Evolutionary conservation across 2,113 vertebrate species (phyloP).

Genomic region (Crotalus helleri): DNA sequence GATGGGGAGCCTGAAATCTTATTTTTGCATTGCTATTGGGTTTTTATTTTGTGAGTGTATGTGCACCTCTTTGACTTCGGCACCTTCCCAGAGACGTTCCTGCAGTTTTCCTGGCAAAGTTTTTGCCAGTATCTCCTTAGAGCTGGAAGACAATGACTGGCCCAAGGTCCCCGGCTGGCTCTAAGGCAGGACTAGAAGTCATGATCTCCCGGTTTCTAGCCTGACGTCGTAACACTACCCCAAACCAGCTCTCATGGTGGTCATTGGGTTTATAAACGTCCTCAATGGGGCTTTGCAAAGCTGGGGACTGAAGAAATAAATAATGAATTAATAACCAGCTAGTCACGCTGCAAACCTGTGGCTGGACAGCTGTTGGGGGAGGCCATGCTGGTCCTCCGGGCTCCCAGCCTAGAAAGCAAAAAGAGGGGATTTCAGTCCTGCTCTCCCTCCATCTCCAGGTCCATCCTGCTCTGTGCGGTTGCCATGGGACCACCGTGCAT

Average conservation of each 20-base stretch:
- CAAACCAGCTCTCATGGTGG: neutral
- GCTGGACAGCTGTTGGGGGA: neutral
- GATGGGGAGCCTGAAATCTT: neutral
- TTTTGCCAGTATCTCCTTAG: neutral
- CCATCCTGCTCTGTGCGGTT: neutral
- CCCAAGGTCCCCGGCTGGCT: neutral
- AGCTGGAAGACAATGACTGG: neutral
- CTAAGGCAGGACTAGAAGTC: neutral
- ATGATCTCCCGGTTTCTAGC: neutral
- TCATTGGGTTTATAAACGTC: neutral
- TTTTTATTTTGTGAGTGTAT: neutral
- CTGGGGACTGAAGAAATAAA: neutral
- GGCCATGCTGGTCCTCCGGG: neutral
- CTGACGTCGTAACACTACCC: neutral
- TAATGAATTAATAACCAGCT: neutral
- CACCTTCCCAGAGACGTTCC: neutral
- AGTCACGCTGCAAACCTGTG: neutral
- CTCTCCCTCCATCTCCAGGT: conserved; percentile 12
- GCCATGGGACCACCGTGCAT: conserved; percentile 53
- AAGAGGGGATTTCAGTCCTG: neutral
- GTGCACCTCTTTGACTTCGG: neutral
- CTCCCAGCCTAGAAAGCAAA: neutral
- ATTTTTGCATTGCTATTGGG: neutral
- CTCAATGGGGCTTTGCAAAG: neutral
- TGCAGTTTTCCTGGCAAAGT: neutral